Percentiles rank a stretch among this genome's conserved stretches.
phyloP scores from a whole-genome alignment of 2,888 invertebrate genomes.

The Marasmarcha lunaedactyla region DNA sequence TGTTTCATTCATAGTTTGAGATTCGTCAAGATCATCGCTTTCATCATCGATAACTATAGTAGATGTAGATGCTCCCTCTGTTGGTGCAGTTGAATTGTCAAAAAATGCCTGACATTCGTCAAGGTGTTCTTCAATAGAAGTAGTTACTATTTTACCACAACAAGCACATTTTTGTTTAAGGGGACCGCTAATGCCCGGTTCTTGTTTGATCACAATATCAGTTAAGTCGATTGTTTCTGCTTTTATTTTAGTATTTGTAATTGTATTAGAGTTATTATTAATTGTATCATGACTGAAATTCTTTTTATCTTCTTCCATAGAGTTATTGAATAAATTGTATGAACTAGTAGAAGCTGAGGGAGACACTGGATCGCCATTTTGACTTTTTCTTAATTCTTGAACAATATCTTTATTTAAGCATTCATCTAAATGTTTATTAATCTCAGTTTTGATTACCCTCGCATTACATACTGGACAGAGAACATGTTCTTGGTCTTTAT shows the following conservation, averaged over 20 bases:
- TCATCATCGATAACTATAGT: slow-evolving; percentile 37
- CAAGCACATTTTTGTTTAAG: slow-evolving; percentile 43
- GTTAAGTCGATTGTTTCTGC: slow-evolving; percentile 9
- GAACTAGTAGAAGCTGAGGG: background rate
- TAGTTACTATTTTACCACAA: slow-evolving; percentile 37
- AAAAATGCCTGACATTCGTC: slow-evolving; percentile 61
- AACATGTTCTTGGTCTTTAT: slow-evolving; percentile 19
- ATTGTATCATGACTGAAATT: background rate
- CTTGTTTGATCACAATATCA: slow-evolving; percentile 8
- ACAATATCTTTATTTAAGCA: slow-evolving; percentile 51
- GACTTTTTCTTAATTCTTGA: slow-evolving; percentile 21
- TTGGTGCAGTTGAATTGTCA: slow-evolving; percentile 47
- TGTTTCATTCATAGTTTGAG: slow-evolving; percentile 44
- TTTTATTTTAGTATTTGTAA: no score
- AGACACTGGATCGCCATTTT: background rate
- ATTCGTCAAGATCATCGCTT: slow-evolving; percentile 38
- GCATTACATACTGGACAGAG: slow-evolving; percentile 62
- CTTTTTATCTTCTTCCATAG: background rate
- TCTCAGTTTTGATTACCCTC: slow-evolving; percentile 30
- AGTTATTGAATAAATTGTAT: no score
- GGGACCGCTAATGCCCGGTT: slow-evolving; percentile 1
- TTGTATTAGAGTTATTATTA: no score
- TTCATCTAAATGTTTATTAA: slow-evolving; percentile 58
- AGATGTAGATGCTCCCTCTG: slow-evolving; percentile 30
- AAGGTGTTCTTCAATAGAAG: slow-evolving; percentile 49